Percentiles rank a stretch among this genome's conserved stretches.
Evolutionary conservation across 2,888 invertebrate species (phyloP).

Genomic region (Lasius platythorax): DNA sequence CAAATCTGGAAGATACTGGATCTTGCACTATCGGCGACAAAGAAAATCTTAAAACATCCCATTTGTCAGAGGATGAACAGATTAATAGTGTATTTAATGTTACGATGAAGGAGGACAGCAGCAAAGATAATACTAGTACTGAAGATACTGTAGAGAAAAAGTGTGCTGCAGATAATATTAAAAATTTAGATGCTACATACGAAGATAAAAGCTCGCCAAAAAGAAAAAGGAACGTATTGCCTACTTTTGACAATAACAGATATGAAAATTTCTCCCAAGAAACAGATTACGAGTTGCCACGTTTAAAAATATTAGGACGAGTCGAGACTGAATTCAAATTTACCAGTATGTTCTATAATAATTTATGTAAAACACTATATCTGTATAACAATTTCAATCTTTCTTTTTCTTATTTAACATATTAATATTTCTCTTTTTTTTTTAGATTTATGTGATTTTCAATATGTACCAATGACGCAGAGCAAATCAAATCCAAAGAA

Average conservation of each 20-base stretch:
- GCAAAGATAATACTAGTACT: slow-evolving; percentile 13
- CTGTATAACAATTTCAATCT: not conserved
- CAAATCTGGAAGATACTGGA: not conserved
- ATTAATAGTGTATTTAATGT: not conserved
- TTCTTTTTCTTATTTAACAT: not conserved
- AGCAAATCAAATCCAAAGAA: slow-evolving; percentile 84
- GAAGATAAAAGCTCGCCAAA: slow-evolving; percentile 12
- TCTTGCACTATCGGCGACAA: not conserved
- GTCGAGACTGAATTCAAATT: slow-evolving; percentile 89
- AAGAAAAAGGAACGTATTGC: slow-evolving; percentile 57
- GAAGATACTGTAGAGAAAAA: not conserved
- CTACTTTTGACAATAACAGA: slow-evolving; percentile 73
- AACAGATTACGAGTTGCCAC: slow-evolving; percentile 81
- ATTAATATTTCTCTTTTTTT: slow-evolving; percentile 32
- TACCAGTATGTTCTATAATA: slow-evolving; percentile 88
- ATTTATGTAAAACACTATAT: slow-evolving; percentile 24
- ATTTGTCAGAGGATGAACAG: not conserved
- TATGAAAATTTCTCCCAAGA: slow-evolving; percentile 82
- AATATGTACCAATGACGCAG: slow-evolving; percentile 92
- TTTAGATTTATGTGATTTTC: slow-evolving; percentile 95
- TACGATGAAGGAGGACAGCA: not conserved
- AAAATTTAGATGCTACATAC: slow-evolving; percentile 8
- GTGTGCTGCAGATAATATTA: not conserved
- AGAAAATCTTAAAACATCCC: not conserved
- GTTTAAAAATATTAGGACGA: slow-evolving; percentile 88